phyloP scores from a whole-genome alignment of 2,113 vertebrate species.

The Syngnathus scovelli region DNA sequence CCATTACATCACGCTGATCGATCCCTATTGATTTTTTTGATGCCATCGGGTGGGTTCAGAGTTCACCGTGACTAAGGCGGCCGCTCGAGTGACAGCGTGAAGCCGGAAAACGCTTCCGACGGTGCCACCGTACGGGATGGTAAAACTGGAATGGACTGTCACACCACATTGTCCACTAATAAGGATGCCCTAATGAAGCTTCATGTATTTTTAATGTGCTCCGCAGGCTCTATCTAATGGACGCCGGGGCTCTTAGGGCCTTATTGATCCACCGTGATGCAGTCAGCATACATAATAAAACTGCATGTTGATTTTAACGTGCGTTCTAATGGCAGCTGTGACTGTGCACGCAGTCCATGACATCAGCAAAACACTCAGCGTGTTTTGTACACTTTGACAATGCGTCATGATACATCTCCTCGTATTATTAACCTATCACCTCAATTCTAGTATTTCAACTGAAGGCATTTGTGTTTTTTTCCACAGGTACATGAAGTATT shows the following conservation, averaged over 20 bases:
- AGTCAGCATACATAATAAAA: slow-evolving; percentile 35
- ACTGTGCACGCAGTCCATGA: slow-evolving; percentile 12
- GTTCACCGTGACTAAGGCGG: slow-evolving; percentile 48
- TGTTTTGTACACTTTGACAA: neutral
- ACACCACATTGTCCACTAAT: slow-evolving; percentile 36
- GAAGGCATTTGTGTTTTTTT: neutral
- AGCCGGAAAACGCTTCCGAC: slow-evolving; percentile 9
- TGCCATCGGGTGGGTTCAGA: slow-evolving; percentile 47
- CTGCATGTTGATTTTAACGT: slow-evolving; percentile 10
- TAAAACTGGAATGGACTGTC: slow-evolving; percentile 27
- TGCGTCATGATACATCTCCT: no score
- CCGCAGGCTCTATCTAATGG: slow-evolving; percentile 45
- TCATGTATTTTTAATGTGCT: slow-evolving; percentile 68
- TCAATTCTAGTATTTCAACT: neutral
- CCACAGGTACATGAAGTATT: slow-evolving; percentile 87
- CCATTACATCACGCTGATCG: slow-evolving; percentile 55
- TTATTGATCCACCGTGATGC: slow-evolving; percentile 61
- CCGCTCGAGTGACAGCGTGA: slow-evolving; percentile 47
- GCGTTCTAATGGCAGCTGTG: slow-evolving; percentile 27
- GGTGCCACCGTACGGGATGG: slow-evolving; percentile 9
- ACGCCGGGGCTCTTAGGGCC: slow-evolving; percentile 33
- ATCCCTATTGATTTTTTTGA: slow-evolving; percentile 64
- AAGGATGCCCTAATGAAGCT: slow-evolving; percentile 42
- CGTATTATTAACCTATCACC: neutral
- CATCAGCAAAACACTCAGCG: slow-evolving; percentile 1